Conservation (phyloP, 92 coral and sea anemone genomes). For the Phenganax subtilis region DNA sequence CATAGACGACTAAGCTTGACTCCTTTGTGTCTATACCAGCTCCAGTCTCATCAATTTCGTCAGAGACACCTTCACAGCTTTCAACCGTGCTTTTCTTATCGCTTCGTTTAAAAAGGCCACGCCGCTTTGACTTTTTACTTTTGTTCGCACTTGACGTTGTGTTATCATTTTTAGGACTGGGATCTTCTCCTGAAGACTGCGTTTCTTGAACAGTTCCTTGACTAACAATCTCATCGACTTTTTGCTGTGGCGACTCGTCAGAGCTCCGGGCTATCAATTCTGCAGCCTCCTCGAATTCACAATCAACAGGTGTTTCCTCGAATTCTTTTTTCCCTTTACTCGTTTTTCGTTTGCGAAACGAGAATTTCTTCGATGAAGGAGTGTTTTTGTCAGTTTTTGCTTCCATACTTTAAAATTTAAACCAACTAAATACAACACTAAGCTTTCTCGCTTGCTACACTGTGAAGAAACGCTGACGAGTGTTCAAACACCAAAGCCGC, state of each 20-base stretch:
- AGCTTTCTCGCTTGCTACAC: background rate
- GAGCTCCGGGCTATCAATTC: background rate
- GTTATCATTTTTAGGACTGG: background rate
- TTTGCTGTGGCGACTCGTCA: background rate
- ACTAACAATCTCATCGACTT: background rate
- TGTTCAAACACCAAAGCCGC: constrained; percentile 17
- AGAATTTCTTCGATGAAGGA: constrained; percentile 19
- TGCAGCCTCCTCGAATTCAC: background rate
- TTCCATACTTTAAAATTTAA: background rate
- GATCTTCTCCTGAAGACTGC: constrained; percentile 9
- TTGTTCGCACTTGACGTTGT: background rate
- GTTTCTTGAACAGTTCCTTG: background rate
- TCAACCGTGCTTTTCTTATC: background rate
- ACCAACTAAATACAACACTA: background rate
- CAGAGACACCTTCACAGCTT: background rate
- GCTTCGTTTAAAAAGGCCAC: constrained; percentile 11
- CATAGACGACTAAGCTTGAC: background rate
- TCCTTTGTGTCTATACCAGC: background rate
- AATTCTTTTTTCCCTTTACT: constrained; percentile 8
- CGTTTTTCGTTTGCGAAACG: constrained; percentile 14
- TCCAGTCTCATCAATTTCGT: constrained; percentile 1
- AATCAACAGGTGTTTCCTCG: constrained; percentile 28
- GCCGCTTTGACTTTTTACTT: constrained; percentile 6
- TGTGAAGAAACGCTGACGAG: background rate
- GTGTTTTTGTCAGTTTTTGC: background rate